A percentile compares a stretch with the other conserved stretches of the same genome.
phyloP scores from a whole-genome alignment of 2,797 vertebrate genomes.

The Xyrichtys novacula region DNA sequence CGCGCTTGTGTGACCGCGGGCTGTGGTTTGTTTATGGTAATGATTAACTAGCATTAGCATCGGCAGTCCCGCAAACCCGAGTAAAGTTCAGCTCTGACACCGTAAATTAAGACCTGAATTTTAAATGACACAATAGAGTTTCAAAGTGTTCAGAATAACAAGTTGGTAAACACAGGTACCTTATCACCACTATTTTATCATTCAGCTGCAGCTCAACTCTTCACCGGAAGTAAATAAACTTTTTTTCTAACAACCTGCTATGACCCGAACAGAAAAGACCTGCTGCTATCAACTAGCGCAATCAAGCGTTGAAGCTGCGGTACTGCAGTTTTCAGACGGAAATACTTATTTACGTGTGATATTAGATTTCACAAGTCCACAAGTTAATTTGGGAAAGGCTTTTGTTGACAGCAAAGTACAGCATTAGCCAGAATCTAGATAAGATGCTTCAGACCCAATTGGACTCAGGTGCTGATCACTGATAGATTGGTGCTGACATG shows the following conservation, averaged over 20 bases:
- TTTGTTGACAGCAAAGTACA: too few relatives aligned
- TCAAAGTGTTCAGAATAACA: neutral
- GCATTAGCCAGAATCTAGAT: too few relatives aligned
- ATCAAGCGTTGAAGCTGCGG: constrained; percentile 29
- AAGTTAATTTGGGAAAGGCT: too few relatives aligned
- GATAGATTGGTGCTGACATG: too few relatives aligned
- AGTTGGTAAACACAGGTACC: constrained; percentile 42
- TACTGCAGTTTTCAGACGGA: constrained; percentile 26
- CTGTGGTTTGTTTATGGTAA: constrained; percentile 20
- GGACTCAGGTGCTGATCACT: too few relatives aligned
- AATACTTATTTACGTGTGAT: neutral
- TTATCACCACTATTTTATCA: constrained; percentile 61
- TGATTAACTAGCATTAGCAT: constrained; percentile 41
- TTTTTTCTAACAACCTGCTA: constrained; percentile 8
- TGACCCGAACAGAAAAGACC: neutral
- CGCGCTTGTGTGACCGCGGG: constrained; percentile 5
- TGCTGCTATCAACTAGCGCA: neutral
- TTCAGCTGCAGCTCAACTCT: constrained; percentile 39
- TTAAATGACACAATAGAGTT: rapidly evolving
- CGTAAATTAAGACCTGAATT: neutral
- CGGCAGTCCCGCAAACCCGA: too few relatives aligned
- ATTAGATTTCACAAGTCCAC: too few relatives aligned
- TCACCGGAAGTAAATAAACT: constrained; percentile 74
- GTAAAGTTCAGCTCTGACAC: neutral
- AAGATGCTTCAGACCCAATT: too few relatives aligned